phyloP scores from a whole-genome alignment of 1,140 invertebrate genomes.

The Drosophila sp. region DNA sequence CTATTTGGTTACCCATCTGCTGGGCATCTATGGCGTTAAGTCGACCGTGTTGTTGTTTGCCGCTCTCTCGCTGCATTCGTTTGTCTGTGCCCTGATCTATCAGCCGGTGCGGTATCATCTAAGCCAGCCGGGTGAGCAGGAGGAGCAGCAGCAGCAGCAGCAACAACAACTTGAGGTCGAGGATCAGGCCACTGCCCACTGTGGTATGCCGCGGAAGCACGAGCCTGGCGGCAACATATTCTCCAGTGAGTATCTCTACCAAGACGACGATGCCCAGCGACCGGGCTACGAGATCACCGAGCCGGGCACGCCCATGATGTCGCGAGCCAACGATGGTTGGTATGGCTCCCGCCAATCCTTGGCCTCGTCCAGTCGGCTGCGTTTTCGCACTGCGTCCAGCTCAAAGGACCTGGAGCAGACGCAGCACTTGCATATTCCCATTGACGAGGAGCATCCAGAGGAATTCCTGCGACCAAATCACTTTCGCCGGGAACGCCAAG shows the following conservation, averaged over 20 bases:
- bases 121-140: slow-evolving; percentile 2
- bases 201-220: slow-evolving; percentile 63
- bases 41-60: slow-evolving; percentile 85
- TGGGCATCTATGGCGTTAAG: slow-evolving; percentile 84
- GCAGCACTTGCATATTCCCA: slow-evolving; percentile 56
- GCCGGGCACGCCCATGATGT: slow-evolving; percentile 87
- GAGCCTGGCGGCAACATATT: slow-evolving; percentile 83
- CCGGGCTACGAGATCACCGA: slow-evolving; percentile 87
- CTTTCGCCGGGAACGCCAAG: slow-evolving; percentile 71
- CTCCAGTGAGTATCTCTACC: slow-evolving; percentile 87
- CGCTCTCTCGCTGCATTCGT: slow-evolving; percentile 85
- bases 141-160: slow-evolving; percentile 15
- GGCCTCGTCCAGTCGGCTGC: slow-evolving; percentile 42
- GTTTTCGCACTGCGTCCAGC: slow-evolving; percentile 74
- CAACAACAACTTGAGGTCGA: slow-evolving; percentile 8
- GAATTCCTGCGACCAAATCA: slow-evolving; percentile 71
- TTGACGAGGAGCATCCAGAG: slow-evolving; percentile 50
- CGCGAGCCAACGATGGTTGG: slow-evolving; percentile 87
- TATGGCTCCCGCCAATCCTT: slow-evolving; percentile 83
- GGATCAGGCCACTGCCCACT: slow-evolving; percentile 53
- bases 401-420: slow-evolving; percentile 70
- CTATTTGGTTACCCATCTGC: slow-evolving; percentile 84
- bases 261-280: slow-evolving; percentile 86
- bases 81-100: slow-evolving; percentile 85
- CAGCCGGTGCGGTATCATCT: slow-evolving; percentile 87